Evolutionary conservation across 92 coral and sea anemone species (phyloP).

Genomic region (Siderastrea siderea): DNA sequence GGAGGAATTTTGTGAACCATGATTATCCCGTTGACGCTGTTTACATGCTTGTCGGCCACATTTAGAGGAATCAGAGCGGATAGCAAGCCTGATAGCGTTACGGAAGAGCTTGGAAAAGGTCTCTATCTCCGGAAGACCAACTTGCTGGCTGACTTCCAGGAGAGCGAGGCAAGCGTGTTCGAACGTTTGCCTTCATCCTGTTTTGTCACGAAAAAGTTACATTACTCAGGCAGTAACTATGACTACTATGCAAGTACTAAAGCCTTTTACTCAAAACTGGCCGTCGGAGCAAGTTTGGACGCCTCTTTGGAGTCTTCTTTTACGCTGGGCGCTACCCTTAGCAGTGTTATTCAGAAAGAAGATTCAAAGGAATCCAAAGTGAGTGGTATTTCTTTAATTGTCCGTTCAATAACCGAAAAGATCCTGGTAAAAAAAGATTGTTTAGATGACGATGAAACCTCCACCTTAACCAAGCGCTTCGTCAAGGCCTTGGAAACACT

Average conservation of each 20-base stretch:
- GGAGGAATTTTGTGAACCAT: too few species aligned
- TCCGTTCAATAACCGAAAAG: neutral
- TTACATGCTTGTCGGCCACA: neutral
- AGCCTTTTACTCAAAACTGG: conserved; percentile 28
- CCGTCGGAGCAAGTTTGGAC: conserved; percentile 34
- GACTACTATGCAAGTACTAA: conserved; percentile 33
- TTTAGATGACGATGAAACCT: neutral
- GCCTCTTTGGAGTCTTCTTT: conserved; percentile 1
- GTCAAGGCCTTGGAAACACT: conserved; percentile 3
- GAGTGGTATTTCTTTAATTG: conserved; percentile 39
- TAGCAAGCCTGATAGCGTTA: neutral
- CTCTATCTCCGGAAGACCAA: neutral
- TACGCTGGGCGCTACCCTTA: conserved; percentile 28
- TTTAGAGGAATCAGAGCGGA: neutral
- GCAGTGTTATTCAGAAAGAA: neutral
- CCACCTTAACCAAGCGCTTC: neutral
- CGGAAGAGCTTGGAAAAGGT: neutral
- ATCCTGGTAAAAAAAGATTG: conserved; percentile 34
- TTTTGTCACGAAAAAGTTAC: neutral
- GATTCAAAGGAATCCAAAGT: neutral
- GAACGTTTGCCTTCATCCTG: neutral
- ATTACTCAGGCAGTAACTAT: conserved; percentile 5
- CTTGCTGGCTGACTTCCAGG: neutral
- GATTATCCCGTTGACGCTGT: too few species aligned
- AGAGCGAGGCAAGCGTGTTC: neutral